Evolutionary conservation across 2,888 invertebrate genomes (phyloP).

Genomic region (Lepidocyrtoides sp.): DNA sequence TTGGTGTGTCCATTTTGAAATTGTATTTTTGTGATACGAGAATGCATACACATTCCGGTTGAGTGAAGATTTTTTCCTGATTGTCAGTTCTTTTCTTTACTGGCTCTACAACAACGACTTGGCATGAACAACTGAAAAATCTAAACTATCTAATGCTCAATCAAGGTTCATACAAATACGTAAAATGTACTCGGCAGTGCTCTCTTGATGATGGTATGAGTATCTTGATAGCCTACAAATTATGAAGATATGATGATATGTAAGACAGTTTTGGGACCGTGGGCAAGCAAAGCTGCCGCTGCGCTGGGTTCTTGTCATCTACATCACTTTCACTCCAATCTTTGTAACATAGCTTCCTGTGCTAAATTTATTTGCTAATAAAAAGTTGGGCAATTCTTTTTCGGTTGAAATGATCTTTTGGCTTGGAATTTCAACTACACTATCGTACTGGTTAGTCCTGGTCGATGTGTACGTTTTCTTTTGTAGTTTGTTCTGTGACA

Average conservation of each 20-base stretch:
- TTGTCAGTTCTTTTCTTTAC: background rate
- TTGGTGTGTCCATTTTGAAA: no score
- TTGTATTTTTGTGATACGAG: no score
- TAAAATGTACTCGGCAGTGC: background rate
- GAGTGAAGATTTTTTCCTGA: background rate
- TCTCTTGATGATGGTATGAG: background rate
- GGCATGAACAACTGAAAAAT: background rate
- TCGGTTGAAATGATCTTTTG: constrained; percentile 69
- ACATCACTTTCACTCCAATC: constrained; percentile 75
- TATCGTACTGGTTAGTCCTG: constrained; percentile 16
- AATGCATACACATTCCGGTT: no score
- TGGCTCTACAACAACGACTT: background rate
- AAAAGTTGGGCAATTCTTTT: constrained; percentile 77
- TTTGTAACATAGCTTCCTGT: constrained; percentile 74
- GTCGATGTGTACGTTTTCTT: constrained; percentile 8
- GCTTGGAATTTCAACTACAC: constrained; percentile 61
- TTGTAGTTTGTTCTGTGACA: background rate
- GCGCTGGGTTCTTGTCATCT: constrained; percentile 68
- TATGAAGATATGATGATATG: constrained; percentile 57
- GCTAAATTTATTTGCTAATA: constrained; percentile 78
- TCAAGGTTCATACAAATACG: background rate
- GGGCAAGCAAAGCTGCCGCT: constrained; percentile 15
- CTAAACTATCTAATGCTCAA: background rate
- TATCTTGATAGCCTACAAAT: background rate
- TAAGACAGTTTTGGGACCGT: background rate